phyloP scores from a whole-genome alignment of 2,888 invertebrate species.

The Clitarchus hookeri region DNA sequence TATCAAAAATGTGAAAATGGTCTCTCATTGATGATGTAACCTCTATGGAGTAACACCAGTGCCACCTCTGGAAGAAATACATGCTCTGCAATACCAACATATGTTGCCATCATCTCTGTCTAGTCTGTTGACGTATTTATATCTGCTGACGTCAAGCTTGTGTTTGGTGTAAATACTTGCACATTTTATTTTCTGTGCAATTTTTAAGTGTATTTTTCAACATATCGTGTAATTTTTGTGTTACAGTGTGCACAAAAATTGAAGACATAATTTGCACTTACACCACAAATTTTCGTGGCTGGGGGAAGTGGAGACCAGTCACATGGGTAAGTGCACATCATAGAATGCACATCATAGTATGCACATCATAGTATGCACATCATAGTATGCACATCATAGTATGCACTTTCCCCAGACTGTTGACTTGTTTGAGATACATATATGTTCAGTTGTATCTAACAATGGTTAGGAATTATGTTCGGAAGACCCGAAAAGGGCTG shows the following conservation, averaged over 20 bases:
- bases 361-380: too few species aligned
- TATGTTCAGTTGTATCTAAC: neutral
- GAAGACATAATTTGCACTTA: neutral
- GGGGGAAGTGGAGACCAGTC: neutral
- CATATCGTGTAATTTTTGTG: neutral
- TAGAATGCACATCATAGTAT: constrained; percentile 26
- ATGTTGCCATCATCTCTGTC: neutral
- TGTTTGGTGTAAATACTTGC: neutral
- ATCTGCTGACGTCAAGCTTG: neutral
- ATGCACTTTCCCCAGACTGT: neutral
- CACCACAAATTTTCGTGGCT: neutral
- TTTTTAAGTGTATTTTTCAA: neutral
- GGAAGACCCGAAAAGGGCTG: constrained; percentile 17
- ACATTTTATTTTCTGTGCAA: neutral
- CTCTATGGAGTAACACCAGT: neutral
- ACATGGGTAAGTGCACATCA: constrained; percentile 25
- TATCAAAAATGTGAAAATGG: neutral
- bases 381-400: too few species aligned
- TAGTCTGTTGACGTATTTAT: neutral
- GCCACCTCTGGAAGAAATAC: neutral
- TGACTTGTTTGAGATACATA: neutral
- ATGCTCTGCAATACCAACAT: too few species aligned
- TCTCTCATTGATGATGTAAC: neutral
- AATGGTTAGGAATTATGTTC: constrained; percentile 24
- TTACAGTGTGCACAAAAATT: neutral